Percentiles rank a stretch among this genome's conserved stretches.
Evolutionary conservation across 1,140 invertebrate species (phyloP).

Genomic region (Ceratosolen solmsi): DNA sequence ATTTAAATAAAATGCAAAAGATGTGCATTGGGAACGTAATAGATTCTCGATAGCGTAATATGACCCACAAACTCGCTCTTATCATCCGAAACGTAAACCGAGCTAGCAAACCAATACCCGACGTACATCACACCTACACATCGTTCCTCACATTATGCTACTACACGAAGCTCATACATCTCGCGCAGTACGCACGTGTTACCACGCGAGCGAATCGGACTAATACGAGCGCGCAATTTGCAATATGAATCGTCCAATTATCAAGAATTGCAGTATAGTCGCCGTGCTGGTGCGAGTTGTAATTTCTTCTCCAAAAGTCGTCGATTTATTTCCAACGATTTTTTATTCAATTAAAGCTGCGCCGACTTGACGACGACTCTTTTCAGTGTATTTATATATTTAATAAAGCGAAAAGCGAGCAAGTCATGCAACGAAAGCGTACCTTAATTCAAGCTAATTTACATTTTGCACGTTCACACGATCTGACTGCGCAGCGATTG

Average conservation of each 20-base stretch:
- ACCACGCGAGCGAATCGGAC: background rate
- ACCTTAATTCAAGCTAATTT: conserved; percentile 63
- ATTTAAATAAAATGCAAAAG: background rate
- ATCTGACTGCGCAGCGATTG: background rate
- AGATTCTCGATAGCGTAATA: background rate
- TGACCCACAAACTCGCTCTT: background rate
- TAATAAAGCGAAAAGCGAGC: conserved; percentile 51
- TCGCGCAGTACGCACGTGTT: background rate
- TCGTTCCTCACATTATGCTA: background rate
- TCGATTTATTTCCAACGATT: conserved; percentile 33
- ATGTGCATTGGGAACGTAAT: background rate
- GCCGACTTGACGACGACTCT: background rate
- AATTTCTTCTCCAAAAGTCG: background rate
- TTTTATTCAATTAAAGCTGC: conserved; percentile 48
- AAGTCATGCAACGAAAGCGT: background rate
- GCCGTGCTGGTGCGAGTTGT: background rate
- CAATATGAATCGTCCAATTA: conserved; percentile 33
- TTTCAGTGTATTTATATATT: conserved; percentile 52
- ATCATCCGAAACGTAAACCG: conserved; percentile 23
- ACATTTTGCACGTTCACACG: conserved; percentile 58
- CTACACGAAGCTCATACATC: background rate
- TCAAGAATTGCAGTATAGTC: conserved; percentile 16
- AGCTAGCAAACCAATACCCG: background rate
- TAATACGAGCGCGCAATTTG: conserved; percentile 19
- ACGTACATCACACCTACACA: background rate